A percentile compares a stretch with the other conserved stretches of the same genome.
Conservation (phyloP, 2,113 vertebrate genomes). For the Pollachius pollachius region DNA sequence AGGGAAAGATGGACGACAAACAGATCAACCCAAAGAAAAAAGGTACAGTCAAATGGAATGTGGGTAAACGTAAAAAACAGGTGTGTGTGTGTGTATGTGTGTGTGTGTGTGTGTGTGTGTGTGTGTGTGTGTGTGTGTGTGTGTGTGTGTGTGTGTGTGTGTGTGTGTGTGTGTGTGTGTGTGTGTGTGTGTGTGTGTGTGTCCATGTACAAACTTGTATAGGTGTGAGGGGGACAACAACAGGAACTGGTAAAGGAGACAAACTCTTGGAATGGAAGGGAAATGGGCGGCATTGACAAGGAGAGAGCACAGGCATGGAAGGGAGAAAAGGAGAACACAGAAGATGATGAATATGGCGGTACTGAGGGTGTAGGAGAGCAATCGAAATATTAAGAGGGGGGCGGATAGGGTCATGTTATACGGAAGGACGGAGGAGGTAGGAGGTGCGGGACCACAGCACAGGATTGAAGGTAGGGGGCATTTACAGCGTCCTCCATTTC, state of each 20-base stretch:
- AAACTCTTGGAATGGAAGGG: background rate
- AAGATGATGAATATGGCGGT: too few relatives aligned
- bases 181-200: too few relatives aligned
- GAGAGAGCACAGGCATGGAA: conserved; percentile 13
- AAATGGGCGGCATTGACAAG: conserved; percentile 36
- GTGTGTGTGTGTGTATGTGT: too few relatives aligned
- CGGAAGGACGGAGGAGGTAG: conserved; percentile 15
- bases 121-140: too few relatives aligned
- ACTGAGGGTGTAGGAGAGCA: too few relatives aligned
- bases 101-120: too few relatives aligned
- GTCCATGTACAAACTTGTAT: background rate
- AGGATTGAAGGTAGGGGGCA: conserved; percentile 29
- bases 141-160: too few relatives aligned
- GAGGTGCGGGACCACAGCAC: conserved; percentile 12
- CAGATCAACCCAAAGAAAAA: background rate
- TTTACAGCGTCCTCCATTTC: conserved; percentile 67
- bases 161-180: too few relatives aligned
- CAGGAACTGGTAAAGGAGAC: background rate
- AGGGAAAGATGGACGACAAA: too few relatives aligned
- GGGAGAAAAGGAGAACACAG: background rate
- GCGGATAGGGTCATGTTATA: too few relatives aligned
- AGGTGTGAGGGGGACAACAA: background rate
- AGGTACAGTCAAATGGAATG: background rate
- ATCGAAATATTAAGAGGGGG: too few relatives aligned
- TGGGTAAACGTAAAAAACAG: too few relatives aligned